phyloP scores from a whole-genome alignment of 2,113 vertebrate species.

The Enhydra lutris region DNA sequence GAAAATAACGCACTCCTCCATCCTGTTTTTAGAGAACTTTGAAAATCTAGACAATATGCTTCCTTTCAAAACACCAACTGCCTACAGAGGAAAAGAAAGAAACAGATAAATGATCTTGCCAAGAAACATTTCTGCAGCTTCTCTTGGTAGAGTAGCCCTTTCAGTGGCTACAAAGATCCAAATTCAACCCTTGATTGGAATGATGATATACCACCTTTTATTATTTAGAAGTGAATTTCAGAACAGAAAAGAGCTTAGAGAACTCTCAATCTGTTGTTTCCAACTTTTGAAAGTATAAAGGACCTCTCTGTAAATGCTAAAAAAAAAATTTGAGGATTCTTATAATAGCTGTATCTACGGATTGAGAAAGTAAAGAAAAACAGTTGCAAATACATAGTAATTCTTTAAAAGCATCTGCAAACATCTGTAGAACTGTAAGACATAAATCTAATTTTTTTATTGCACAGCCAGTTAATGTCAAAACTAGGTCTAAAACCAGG shows the following conservation, averaged over 20 bases:
- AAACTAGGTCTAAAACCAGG: background rate
- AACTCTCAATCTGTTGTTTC: background rate
- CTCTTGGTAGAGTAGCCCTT: conserved; percentile 41
- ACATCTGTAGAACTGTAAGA: background rate
- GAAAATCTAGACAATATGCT: conserved; percentile 81
- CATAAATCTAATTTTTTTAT: background rate
- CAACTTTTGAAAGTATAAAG: background rate
- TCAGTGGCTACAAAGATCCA: conserved; percentile 37
- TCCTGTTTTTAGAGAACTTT: conserved; percentile 63
- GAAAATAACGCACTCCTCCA: conserved; percentile 72
- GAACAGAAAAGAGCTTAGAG: conserved; percentile 5
- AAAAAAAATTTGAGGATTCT: background rate
- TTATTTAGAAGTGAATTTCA: conserved; percentile 35
- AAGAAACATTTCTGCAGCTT: conserved; percentile 77
- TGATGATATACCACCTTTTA: conserved; percentile 14
- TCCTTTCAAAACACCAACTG: conserved; percentile 85
- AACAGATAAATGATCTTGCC: conserved; percentile 78
- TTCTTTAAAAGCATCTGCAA: background rate
- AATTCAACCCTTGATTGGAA: conserved; percentile 28
- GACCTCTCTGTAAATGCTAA: background rate
- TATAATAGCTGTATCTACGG: background rate
- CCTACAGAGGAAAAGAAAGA: conserved; percentile 73
- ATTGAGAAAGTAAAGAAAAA: background rate
- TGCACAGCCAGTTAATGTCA: background rate
- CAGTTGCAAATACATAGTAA: background rate